phyloP scores from a whole-genome alignment of 1,140 invertebrate genomes.

The Colletes gigas region DNA sequence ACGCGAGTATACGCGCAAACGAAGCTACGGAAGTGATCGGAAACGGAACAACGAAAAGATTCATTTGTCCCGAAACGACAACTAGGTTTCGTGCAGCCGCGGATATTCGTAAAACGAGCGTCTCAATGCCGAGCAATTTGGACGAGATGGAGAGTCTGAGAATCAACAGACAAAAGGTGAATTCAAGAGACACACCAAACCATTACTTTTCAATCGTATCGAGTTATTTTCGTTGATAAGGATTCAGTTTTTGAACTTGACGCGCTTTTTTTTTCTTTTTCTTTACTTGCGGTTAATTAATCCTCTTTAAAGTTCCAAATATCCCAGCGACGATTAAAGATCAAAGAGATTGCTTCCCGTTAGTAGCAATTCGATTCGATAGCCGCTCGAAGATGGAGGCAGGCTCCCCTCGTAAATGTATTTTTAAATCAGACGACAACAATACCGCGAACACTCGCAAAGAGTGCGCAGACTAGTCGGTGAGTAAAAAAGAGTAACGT shows the following conservation, averaged over 20 bases:
- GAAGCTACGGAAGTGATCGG: background rate
- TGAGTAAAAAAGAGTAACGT: background rate
- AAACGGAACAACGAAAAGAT: constrained; percentile 5
- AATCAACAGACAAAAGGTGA: constrained; percentile 73
- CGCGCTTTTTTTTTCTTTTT: no score
- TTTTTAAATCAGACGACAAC: constrained; percentile 9
- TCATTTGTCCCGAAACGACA: background rate
- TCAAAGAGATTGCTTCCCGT: no score
- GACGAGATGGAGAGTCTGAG: constrained; percentile 74
- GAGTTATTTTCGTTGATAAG: no score
- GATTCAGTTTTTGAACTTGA: no score
- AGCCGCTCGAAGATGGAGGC: no score
- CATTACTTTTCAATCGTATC: no score
- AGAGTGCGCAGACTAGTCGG: background rate
- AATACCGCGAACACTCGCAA: constrained; percentile 18
- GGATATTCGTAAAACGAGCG: constrained; percentile 62
- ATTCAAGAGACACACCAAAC: background rate
- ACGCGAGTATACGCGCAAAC: background rate
- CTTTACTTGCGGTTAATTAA: no score
- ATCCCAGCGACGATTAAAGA: no score
- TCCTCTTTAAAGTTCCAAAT: no score
- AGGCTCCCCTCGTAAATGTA: no score
- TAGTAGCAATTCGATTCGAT: no score
- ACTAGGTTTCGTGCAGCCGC: background rate
- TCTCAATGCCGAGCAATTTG: constrained; percentile 75